Conservation (phyloP, 92 coral and sea anemone genomes). For the Epizoanthus ramosus region DNA sequence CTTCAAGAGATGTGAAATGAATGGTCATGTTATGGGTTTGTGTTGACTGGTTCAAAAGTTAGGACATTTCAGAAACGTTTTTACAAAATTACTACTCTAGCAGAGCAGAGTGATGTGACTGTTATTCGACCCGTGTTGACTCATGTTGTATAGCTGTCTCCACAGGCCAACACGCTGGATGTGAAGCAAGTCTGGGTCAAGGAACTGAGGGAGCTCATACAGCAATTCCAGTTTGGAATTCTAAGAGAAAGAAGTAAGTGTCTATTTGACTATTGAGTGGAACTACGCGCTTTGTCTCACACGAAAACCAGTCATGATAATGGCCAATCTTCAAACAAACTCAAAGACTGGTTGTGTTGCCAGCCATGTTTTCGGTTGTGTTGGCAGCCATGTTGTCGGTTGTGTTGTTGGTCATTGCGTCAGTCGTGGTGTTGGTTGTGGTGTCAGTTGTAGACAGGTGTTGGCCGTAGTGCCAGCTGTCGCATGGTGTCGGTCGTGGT, state of each 20-base stretch:
- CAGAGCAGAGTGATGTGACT: background rate
- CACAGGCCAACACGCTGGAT: slow-evolving; percentile 91
- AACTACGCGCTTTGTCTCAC: background rate
- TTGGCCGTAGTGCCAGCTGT: too few species aligned
- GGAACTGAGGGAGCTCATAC: slow-evolving; percentile 88
- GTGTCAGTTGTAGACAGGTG: too few species aligned
- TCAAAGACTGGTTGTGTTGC: too few species aligned
- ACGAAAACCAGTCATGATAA: background rate
- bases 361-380: too few species aligned
- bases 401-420: background rate
- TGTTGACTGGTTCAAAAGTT: too few species aligned
- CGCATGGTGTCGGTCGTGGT: too few species aligned
- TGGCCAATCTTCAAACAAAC: background rate
- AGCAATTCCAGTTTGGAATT: slow-evolving; percentile 96
- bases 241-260: slow-evolving; percentile 90
- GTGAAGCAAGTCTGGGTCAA: slow-evolving; percentile 96
- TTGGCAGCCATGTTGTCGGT: too few species aligned
- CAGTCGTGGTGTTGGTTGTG: too few species aligned
- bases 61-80: too few species aligned
- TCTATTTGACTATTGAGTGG: background rate
- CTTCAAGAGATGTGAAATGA: too few species aligned
- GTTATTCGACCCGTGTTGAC: background rate
- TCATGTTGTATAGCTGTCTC: background rate
- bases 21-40: too few species aligned
- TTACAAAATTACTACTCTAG: background rate